A percentile compares a stretch with the other conserved stretches of the same genome.
Conservation (phyloP, 1,140 invertebrate species). For the Brachionus paranguensis region DNA sequence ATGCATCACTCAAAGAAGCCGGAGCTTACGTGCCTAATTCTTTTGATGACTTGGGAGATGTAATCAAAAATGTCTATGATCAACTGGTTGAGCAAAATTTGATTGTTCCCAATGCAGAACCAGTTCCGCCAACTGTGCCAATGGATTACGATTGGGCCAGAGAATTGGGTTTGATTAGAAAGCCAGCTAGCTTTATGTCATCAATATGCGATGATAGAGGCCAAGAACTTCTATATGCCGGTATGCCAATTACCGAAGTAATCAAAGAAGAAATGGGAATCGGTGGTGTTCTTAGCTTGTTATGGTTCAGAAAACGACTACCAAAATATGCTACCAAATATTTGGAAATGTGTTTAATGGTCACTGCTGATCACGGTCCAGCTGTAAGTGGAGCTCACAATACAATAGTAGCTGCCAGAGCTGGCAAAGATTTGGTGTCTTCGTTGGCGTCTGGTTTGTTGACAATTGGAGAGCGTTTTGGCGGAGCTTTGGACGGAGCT, state of each 20-base stretch:
- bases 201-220: constrained; percentile 98
- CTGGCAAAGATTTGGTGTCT: constrained; percentile 96
- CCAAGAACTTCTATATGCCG: constrained; percentile 93
- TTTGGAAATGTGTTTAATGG: constrained; percentile 97
- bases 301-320: constrained; percentile 91
- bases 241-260: constrained; percentile 93
- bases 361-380: constrained; percentile 97
- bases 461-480: constrained; percentile 97
- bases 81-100: constrained; percentile 61
- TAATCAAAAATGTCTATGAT: constrained; percentile 60
- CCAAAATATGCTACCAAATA: constrained; percentile 91
- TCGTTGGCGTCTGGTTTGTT: constrained; percentile 88
- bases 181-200: constrained; percentile 98
- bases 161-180: constrained; percentile 91
- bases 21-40: constrained; percentile 84
- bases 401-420: constrained; percentile 95
- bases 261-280: constrained; percentile 75
- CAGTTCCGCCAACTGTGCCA: constrained; percentile 93
- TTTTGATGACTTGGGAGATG: constrained; percentile 82
- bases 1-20: constrained; percentile 70
- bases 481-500: constrained; percentile 91
- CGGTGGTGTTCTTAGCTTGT: constrained; percentile 87
- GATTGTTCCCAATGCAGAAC: constrained; percentile 79
- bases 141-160: constrained; percentile 99
- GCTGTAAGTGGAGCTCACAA: constrained; percentile 98